Percentiles rank a stretch among this genome's conserved stretches.
Evolutionary conservation across 2,888 invertebrate species (phyloP).

Genomic region (Scotopteryx bipunctaria): DNA sequence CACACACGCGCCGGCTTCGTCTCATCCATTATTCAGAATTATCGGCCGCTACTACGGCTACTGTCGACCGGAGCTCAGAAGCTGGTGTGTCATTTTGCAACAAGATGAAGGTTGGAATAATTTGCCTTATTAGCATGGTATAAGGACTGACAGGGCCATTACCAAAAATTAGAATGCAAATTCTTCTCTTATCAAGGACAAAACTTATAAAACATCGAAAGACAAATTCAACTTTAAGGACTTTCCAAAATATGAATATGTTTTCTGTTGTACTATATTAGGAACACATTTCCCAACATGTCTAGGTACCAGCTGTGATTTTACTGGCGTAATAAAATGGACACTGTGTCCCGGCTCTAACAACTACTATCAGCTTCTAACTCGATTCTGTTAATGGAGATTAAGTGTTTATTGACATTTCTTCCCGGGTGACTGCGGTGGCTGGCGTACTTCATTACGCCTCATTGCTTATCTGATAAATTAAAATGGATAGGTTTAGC

Average conservation of each 20-base stretch:
- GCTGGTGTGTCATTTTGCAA: constrained; percentile 3
- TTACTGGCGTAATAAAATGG: background rate
- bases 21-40: constrained; percentile 68
- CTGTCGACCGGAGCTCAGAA: constrained; percentile 5
- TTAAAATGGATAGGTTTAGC: constrained; percentile 21
- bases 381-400: constrained; percentile 60
- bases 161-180: no score
- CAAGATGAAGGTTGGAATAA: background rate
- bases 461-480: constrained; percentile 26
- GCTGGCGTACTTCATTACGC: constrained; percentile 15
- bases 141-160: no score
- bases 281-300: no score
- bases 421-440: constrained; percentile 34
- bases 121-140: no score
- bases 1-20: constrained; percentile 47
- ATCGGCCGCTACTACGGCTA: constrained; percentile 38
- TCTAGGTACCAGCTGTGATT: no score
- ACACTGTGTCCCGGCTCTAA: background rate
- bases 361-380: constrained; percentile 46
- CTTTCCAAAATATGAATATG: no score
- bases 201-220: no score
- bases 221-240: no score
- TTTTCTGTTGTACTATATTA: no score
- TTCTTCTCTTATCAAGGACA: no score
- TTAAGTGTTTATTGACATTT: constrained; percentile 63